Base-by-base conservation (phyloP, 2,888 invertebrate species). In the Ellobium chinense region DNA sequence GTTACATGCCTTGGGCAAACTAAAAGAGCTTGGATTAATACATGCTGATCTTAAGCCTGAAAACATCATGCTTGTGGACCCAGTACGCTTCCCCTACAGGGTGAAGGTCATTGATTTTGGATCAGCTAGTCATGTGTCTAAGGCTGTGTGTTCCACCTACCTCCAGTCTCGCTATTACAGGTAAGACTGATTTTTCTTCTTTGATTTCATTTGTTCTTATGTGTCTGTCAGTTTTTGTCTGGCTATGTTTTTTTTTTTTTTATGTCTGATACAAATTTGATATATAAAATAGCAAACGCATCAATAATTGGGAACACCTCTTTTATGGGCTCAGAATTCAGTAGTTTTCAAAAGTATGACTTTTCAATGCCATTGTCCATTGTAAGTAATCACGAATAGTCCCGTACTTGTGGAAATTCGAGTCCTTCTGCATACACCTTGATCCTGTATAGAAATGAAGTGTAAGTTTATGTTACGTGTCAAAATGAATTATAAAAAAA, bases 11-110 rank as follows among this genome's bases (percentile, higher is more conserved):
- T 94, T 96, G 89, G 93, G 95, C 85, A 96, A 98, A 94, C 95
- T 97, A 84, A 98, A 97, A 96, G 98, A 99, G 96, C 95, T 99
- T 92, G 99, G 99, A 87, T 95, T 99, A 91, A 99, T 99, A 93
- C 99, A 99, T 94, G 99, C 99, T 85, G 99, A 99, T 94, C 94
- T 99, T 92, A 99, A 99, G 94, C 99, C 99, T 27, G 99, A 99
- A 94, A 99, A 99, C 94, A 99, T 99, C 93, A 99, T 99, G 99
- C 94, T 99, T 93, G 99, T 99, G 88, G 99, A 99, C 94, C 99
- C 99, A 68, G 96, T 96, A 81, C 95, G 99, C 86, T 98, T 99
- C 93, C 99, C 99, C 1, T 99, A 99, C 94, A 95, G 99, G 87
- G 99, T 99, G 80, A 99, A 99, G 95, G 99, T 93, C 72, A 99